phyloP scores from a whole-genome alignment of 1,140 invertebrate species.

The Heliconius himera region DNA sequence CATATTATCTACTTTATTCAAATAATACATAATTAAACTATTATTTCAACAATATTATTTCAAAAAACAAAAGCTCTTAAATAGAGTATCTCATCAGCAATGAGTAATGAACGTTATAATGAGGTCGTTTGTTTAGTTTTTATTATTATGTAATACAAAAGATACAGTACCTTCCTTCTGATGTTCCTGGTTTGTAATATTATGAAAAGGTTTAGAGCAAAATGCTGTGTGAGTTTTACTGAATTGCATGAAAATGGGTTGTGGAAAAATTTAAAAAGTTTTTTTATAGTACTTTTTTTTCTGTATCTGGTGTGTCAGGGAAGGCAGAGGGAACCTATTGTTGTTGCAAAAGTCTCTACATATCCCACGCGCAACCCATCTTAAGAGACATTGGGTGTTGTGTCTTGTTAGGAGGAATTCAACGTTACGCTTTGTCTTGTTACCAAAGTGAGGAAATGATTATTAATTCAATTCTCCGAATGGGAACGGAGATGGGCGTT shows the following conservation, averaged over 20 bases:
- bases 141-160: neutral
- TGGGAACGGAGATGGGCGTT: no score
- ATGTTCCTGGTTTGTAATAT: neutral
- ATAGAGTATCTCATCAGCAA: constrained; percentile 1
- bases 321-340: no score
- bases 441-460: no score
- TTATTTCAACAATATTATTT: neutral
- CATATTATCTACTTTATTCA: neutral
- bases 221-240: neutral
- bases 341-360: no score
- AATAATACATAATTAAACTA: neutral
- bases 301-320: no score
- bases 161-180: neutral
- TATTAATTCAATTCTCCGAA: no score
- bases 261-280: neutral
- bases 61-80: constrained; percentile 1
- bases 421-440: no score
- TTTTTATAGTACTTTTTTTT: no score
- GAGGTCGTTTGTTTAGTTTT: constrained; percentile 4
- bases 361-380: no score
- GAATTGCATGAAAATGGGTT: neutral
- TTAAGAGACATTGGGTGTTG: no score
- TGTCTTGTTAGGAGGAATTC: no score
- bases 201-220: neutral
- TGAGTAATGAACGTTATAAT: neutral